Evolutionary conservation across 2,113 vertebrate genomes (phyloP).

Genomic region (Machaerirhynchus nigripectus): DNA sequence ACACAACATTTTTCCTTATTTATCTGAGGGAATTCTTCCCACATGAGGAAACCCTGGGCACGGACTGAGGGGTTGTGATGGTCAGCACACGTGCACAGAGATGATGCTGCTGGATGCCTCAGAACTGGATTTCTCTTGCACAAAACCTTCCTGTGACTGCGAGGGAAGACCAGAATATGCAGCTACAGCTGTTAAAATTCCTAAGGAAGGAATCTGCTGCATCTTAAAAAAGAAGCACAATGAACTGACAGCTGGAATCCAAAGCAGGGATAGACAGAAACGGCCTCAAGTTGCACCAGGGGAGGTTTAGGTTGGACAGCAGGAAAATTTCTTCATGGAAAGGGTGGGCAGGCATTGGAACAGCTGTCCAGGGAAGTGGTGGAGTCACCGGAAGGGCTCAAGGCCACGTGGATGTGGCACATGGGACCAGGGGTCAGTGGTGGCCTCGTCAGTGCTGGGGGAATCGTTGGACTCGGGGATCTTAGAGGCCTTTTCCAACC

Average conservation of each 20-base stretch:
- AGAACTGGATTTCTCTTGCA: neutral
- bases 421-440: neutral
- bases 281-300: neutral
- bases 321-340: neutral
- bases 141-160: neutral
- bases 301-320: neutral
- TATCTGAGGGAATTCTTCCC: neutral
- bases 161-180: neutral
- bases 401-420: neutral
- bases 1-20: neutral
- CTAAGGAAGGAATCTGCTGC: neutral
- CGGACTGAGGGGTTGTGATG: neutral
- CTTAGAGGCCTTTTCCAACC: neutral
- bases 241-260: neutral
- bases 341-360: neutral
- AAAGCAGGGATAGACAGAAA: neutral
- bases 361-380: neutral
- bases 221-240: neutral
- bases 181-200: neutral
- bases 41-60: neutral
- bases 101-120: neutral
- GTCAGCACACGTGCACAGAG: fast-evolving
- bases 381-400: neutral
- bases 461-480: neutral
- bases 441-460: neutral